These are phyloP conservation scores for Zapornia atra DNA, from an alignment of 2,113 vertebrate genomes.

Conservation along the genomic window DNA sequence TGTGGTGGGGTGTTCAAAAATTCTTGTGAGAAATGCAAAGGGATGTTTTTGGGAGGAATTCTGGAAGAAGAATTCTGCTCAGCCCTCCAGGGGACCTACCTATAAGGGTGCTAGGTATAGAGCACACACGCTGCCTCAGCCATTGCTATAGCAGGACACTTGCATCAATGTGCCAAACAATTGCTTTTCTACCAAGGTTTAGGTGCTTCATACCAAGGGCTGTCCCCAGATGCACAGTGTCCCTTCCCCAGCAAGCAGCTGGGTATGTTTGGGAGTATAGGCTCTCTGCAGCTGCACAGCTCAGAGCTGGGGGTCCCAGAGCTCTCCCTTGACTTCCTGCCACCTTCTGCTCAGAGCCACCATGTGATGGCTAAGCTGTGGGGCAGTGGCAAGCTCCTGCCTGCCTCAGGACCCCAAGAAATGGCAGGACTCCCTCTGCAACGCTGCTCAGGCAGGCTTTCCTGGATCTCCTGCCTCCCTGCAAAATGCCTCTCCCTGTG, in stretches of 20 bases:
- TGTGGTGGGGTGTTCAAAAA: neutral
- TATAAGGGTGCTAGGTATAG: neutral
- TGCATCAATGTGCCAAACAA: neutral
- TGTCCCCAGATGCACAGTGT: neutral
- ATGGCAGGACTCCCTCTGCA: neutral
- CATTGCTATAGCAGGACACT: neutral
- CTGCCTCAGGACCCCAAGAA: neutral
- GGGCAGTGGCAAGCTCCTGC: neutral
- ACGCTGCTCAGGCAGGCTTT: fast-evolving
- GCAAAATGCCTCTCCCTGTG: neutral
- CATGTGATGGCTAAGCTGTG: neutral
- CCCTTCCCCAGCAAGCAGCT: neutral
- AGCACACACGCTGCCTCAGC: neutral
- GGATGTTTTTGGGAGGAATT: neutral
- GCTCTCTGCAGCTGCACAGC: neutral
- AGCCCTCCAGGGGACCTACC: neutral
- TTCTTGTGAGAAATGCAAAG: neutral
- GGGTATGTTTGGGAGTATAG: neutral
- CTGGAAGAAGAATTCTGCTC: neutral
- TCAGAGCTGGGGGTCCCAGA: neutral
- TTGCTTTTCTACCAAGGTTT: neutral
- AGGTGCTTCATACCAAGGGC: neutral
- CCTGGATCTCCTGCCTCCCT: neutral
- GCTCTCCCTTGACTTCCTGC: neutral
- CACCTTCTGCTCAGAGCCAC: neutral